Percentiles rank a stretch among this genome's conserved stretches.
These are phyloP conservation scores for Drosophila colorata DNA, from an alignment of 2,888 invertebrate genomes.

Conservation along the genomic window DNA sequence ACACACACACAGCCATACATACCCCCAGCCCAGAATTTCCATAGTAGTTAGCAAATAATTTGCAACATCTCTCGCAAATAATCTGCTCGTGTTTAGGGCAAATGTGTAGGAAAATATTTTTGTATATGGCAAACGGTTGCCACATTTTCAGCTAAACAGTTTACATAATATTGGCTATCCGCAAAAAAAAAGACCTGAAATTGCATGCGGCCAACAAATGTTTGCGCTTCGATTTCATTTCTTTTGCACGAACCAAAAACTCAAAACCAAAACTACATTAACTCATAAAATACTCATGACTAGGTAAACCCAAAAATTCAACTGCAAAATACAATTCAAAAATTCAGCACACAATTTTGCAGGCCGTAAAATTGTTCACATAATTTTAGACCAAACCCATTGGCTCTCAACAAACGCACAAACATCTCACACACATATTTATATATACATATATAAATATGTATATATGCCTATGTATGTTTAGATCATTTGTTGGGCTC, in stretches of 20 bases:
- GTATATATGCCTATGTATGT: not conserved
- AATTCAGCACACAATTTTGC: constrained; percentile 56
- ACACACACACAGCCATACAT: constrained; percentile 4
- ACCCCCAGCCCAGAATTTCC: constrained; percentile 25
- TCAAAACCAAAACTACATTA: constrained; percentile 10
- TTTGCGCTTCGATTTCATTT: constrained; percentile 1
- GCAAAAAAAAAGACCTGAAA: constrained; percentile 5
- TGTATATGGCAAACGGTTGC: constrained; percentile 3
- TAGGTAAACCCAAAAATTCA: constrained; percentile 13
- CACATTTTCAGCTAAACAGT: constrained; percentile 1
- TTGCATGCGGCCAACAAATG: not conserved
- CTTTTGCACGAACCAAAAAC: not conserved
- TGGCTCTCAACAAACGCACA: constrained; percentile 23
- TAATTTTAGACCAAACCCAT: not conserved
- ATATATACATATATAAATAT: not conserved
- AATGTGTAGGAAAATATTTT: constrained; percentile 23
- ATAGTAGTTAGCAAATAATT: constrained; percentile 56
- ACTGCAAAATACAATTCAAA: constrained; percentile 18
- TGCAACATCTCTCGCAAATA: constrained; percentile 24
- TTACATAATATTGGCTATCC: not conserved
- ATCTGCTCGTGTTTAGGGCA: constrained; percentile 21
- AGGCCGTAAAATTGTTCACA: constrained; percentile 45
- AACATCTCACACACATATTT: constrained; percentile 9
- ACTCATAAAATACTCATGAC: constrained; percentile 10
- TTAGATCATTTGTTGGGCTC: constrained; percentile 59